These are phyloP conservation scores for Conomelus anceps DNA, from an alignment of 2,888 invertebrate species.

Conservation along the genomic window DNA sequence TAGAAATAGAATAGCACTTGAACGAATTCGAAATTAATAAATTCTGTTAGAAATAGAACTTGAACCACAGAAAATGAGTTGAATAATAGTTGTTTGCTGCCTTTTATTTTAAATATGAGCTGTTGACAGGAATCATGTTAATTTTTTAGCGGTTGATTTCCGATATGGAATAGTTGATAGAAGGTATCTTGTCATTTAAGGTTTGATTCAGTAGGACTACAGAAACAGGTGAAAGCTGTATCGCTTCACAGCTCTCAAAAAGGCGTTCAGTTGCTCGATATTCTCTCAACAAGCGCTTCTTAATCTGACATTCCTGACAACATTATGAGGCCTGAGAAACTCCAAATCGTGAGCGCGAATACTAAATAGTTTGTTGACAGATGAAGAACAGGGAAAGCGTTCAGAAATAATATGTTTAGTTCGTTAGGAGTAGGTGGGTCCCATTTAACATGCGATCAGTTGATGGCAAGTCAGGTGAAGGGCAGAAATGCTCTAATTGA, in stretches of 20 bases:
- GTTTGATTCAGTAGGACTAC: neutral
- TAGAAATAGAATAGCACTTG: too few relatives aligned
- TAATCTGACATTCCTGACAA: neutral
- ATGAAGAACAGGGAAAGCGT: neutral
- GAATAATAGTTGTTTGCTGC: too few relatives aligned
- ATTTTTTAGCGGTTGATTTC: neutral
- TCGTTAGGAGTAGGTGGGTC: neutral
- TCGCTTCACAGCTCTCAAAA: neutral
- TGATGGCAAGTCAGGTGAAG: neutral
- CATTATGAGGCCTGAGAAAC: too few relatives aligned
- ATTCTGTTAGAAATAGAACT: too few relatives aligned
- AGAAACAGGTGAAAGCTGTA: neutral
- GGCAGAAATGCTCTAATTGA: too few relatives aligned
- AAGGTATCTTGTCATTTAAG: neutral
- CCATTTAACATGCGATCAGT: neutral
- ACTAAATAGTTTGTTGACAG: neutral
- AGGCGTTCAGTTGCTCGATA: neutral
- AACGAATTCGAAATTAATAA: too few relatives aligned
- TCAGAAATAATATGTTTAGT: neutral
- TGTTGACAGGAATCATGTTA: neutral
- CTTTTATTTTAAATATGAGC: too few relatives aligned
- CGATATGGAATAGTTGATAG: neutral
- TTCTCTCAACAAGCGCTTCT: neutral
- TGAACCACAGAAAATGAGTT: too few relatives aligned
- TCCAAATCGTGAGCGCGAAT: neutral